These are phyloP conservation scores for Serrognathus titanus DNA, from an alignment of 2,888 invertebrate species.

Conservation along the genomic window DNA sequence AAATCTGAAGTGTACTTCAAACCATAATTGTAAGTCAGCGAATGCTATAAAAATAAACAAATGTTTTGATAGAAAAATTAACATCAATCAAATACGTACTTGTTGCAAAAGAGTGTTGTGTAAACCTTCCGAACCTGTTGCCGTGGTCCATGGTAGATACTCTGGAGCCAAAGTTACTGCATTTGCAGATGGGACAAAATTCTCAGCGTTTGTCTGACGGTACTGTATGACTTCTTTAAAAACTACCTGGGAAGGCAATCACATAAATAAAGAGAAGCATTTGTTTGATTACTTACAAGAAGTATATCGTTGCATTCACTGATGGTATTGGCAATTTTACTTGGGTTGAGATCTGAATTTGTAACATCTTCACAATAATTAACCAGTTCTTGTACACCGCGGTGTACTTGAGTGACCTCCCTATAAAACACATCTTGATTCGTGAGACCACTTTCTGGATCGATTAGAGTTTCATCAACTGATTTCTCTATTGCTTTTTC, in stretches of 20 bases:
- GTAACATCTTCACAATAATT: constrained; percentile 59
- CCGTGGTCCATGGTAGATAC: constrained; percentile 74
- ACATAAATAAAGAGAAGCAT: constrained; percentile 5
- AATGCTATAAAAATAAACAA: constrained; percentile 38
- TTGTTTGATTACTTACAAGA: constrained; percentile 44
- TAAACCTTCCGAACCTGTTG: constrained; percentile 55
- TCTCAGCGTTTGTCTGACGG: constrained; percentile 57
- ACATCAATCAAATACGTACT: constrained; percentile 29
- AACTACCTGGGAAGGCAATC: constrained; percentile 50
- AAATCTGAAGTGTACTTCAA: constrained; percentile 56
- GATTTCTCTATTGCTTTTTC: constrained; percentile 60
- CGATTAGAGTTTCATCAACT: constrained; percentile 49
- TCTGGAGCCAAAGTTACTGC: constrained; percentile 51
- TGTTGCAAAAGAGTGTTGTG: constrained; percentile 52
- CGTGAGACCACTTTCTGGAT: constrained; percentile 55
- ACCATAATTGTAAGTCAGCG: constrained; percentile 51
- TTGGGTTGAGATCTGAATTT: constrained; percentile 57
- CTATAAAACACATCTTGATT: constrained; percentile 74
- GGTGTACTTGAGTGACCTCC: constrained; percentile 64
- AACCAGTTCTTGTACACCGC: constrained; percentile 61
- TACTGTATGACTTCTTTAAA: constrained; percentile 63
- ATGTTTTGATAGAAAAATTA: not conserved
- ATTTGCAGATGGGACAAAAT: constrained; percentile 50
- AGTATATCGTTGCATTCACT: constrained; percentile 58
- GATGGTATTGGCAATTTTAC: constrained; percentile 55